A percentile compares a stretch with the other conserved stretches of the same genome.
Evolutionary conservation across 2,888 invertebrate genomes (phyloP).

Genomic region (Watsonalla cultraria): DNA sequence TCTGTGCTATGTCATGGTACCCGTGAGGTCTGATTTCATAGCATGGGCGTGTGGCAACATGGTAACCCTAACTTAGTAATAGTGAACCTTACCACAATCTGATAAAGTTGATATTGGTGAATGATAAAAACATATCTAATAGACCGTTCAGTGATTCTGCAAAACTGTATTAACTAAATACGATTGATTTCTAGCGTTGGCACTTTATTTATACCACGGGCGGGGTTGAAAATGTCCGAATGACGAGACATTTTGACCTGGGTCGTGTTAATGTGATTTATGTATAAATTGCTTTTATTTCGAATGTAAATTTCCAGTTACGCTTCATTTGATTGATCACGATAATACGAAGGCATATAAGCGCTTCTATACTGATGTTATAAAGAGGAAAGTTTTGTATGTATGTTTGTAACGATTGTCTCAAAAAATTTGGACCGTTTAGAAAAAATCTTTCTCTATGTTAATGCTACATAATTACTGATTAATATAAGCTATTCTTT

Average conservation of each 20-base stretch:
- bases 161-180: slow-evolving; percentile 25
- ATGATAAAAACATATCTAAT: slow-evolving; percentile 8
- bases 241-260: slow-evolving; percentile 28
- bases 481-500: too few relatives aligned
- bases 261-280: slow-evolving; percentile 11
- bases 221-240: slow-evolving; percentile 28
- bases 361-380: too few relatives aligned
- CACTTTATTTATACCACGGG: slow-evolving; percentile 29
- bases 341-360: slow-evolving; percentile 17
- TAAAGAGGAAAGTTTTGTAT: too few relatives aligned
- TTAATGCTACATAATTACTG: too few relatives aligned
- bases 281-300: slow-evolving; percentile 21
- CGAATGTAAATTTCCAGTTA: slow-evolving; percentile 33
- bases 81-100: neutral
- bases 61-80: neutral
- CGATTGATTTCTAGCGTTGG: slow-evolving; percentile 38
- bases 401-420: too few relatives aligned
- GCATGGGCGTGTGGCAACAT: slow-evolving; percentile 11
- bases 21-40: slow-evolving; percentile 33
- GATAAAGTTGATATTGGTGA: slow-evolving; percentile 3
- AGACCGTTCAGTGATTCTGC: slow-evolving; percentile 34
- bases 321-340: slow-evolving; percentile 31
- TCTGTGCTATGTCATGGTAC: slow-evolving; percentile 27
- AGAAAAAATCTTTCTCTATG: too few relatives aligned
- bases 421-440: too few relatives aligned